Conservation (phyloP, 2,888 invertebrate genomes). For the Sipha maydis region DNA sequence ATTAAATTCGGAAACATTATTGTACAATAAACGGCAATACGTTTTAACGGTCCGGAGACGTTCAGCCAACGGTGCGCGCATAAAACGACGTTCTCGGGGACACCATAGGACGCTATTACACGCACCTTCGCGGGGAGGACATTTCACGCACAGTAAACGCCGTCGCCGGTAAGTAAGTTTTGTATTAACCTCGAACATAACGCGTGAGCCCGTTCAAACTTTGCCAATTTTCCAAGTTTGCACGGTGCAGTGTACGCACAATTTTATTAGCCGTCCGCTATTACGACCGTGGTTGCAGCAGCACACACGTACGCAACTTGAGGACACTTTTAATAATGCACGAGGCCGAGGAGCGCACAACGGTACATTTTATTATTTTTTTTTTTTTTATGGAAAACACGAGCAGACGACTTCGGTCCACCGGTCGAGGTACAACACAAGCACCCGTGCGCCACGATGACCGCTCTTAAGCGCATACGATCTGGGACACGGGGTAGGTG, state of each 20-base stretch:
- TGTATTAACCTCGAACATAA: slow-evolving; percentile 51
- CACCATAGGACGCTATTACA: not conserved
- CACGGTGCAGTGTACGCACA: not conserved
- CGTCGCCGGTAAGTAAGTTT: slow-evolving; percentile 23
- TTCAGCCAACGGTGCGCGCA: not conserved
- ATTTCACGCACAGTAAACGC: slow-evolving; percentile 47
- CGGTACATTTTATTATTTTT: slow-evolving; percentile 37
- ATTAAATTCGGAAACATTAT: slow-evolving; percentile 36
- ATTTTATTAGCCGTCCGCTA: slow-evolving; percentile 48
- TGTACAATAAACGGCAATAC: not conserved
- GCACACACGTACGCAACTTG: slow-evolving; percentile 21
- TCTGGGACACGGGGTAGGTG: no score
- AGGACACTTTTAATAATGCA: slow-evolving; percentile 10
- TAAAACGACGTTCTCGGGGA: slow-evolving; percentile 35
- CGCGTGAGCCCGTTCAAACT: slow-evolving; percentile 40
- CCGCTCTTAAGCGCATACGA: no score
- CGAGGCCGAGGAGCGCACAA: not conserved
- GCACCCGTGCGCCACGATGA: no score
- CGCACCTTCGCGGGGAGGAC: slow-evolving; percentile 31
- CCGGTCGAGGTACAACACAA: no score
- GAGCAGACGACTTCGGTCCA: no score
- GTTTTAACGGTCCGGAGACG: slow-evolving; percentile 17
- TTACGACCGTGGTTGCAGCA: not conserved
- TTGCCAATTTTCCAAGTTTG: slow-evolving; percentile 56
- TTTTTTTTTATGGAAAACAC: no score